phyloP scores from a whole-genome alignment of 2,888 invertebrate genomes.

The Catocala nupta region DNA sequence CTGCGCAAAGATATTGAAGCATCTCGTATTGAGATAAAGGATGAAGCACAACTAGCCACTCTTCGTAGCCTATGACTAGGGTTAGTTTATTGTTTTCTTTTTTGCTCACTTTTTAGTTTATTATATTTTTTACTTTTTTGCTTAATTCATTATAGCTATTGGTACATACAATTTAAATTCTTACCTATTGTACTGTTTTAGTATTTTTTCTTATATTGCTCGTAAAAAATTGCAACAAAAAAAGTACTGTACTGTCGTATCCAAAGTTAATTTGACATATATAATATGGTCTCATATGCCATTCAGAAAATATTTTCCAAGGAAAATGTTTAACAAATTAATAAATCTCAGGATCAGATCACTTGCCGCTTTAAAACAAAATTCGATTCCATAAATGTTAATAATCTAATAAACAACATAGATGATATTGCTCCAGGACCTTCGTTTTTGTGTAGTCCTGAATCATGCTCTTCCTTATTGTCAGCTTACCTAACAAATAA shows the following conservation, averaged over 20 bases:
- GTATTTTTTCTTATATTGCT: background rate
- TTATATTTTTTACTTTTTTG: background rate
- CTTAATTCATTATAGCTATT: background rate
- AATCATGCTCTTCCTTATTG: background rate
- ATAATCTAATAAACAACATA: background rate
- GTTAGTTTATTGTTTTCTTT: background rate
- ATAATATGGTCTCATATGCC: background rate
- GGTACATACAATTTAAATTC: background rate
- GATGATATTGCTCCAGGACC: background rate
- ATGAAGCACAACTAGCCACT: background rate
- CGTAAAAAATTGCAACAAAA: background rate
- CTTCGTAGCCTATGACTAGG: background rate
- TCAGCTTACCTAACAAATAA: background rate
- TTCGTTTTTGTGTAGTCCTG: background rate
- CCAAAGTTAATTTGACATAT: background rate
- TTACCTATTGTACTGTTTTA: background rate
- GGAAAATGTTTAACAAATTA: background rate
- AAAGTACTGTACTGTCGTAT: background rate
- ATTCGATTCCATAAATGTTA: background rate
- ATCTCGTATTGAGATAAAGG: background rate
- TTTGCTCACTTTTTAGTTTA: background rate
- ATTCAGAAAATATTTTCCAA: background rate
- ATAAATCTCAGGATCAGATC: background rate
- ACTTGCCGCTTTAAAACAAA: background rate
- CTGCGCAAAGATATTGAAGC: no score